These are phyloP conservation scores for Salvelinus fontinalis DNA, from an alignment of 2,113 vertebrate species.

Conservation along the genomic window DNA sequence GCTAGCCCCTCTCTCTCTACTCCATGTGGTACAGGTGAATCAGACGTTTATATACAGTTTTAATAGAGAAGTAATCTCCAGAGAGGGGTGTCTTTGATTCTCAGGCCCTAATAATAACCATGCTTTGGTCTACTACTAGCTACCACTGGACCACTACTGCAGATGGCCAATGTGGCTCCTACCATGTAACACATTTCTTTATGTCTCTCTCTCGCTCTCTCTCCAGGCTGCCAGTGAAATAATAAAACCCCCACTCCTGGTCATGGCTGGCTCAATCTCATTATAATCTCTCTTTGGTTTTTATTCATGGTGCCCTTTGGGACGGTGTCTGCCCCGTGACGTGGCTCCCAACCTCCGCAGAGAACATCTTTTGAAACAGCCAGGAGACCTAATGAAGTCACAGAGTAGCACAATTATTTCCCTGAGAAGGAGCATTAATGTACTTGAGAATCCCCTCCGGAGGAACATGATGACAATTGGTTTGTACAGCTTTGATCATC, in stretches of 20 bases:
- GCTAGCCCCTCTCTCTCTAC: too few species aligned
- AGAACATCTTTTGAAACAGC: conserved; percentile 79
- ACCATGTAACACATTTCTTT: conserved; percentile 68
- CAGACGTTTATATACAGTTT: too few species aligned
- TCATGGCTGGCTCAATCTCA: conserved; percentile 95
- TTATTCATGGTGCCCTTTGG: conserved; percentile 85
- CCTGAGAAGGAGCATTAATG: conserved; percentile 79
- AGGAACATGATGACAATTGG: conserved; percentile 79
- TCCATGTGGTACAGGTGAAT: too few species aligned
- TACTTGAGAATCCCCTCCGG: conserved; percentile 77
- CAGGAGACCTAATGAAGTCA: conserved; percentile 83
- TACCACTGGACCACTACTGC: too few species aligned
- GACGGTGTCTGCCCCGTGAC: conserved; percentile 81
- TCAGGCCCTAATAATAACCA: too few species aligned
- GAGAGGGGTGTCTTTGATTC: too few species aligned
- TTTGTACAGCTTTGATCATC: conserved; percentile 82
- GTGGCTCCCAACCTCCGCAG: conserved; percentile 82
- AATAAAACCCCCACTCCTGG: conserved; percentile 78
- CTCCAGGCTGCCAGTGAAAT: conserved; percentile 75
- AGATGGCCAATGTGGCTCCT: conserved; percentile 49
- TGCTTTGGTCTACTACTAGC: too few species aligned
- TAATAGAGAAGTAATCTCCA: too few species aligned
- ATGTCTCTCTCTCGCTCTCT: conserved; percentile 45
- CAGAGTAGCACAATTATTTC: conserved; percentile 82
- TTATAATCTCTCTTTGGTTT: conserved; percentile 82